A percentile compares a stretch with the other conserved stretches of the same genome.
phyloP scores from a whole-genome alignment of 2,888 invertebrate genomes.

The Gastrophysa polygoni region DNA sequence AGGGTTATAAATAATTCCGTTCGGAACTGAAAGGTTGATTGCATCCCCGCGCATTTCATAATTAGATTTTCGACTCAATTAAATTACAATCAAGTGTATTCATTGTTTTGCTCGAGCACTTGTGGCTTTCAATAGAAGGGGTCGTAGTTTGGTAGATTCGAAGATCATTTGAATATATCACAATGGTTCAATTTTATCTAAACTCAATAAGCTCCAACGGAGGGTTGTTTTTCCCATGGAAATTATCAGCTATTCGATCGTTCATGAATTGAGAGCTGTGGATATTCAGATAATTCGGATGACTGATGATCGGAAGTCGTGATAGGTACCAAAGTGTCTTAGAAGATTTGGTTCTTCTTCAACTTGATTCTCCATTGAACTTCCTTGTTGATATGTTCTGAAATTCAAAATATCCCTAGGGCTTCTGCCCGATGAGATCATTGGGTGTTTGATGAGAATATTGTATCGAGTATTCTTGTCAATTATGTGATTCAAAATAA shows the following conservation, averaged over 20 bases:
- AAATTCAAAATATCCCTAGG: no score
- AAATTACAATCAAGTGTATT: conserved; percentile 40
- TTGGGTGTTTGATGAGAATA: no score
- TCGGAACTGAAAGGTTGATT: conserved; percentile 33
- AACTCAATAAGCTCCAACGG: background rate
- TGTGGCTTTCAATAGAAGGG: conserved; percentile 13
- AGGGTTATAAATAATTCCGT: conserved; percentile 35
- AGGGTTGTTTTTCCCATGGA: background rate
- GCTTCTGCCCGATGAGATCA: no score
- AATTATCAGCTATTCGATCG: background rate
- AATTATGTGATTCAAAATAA: no score
- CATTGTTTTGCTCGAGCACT: conserved; percentile 32
- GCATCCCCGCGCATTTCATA: conserved; percentile 42
- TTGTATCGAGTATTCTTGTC: no score
- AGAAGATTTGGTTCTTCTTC: no score
- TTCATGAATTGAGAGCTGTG: no score
- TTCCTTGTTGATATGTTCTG: no score
- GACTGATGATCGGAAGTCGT: no score
- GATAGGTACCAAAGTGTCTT: no score
- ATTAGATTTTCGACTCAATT: conserved; percentile 47
- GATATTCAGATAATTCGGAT: no score
- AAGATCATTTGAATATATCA: background rate
- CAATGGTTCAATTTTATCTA: background rate
- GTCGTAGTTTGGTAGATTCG: background rate
- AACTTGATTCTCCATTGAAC: no score